These are phyloP conservation scores for Sebastes kiyomatsui DNA, from an alignment of 2,797 vertebrate genomes.

Conservation along the genomic window DNA sequence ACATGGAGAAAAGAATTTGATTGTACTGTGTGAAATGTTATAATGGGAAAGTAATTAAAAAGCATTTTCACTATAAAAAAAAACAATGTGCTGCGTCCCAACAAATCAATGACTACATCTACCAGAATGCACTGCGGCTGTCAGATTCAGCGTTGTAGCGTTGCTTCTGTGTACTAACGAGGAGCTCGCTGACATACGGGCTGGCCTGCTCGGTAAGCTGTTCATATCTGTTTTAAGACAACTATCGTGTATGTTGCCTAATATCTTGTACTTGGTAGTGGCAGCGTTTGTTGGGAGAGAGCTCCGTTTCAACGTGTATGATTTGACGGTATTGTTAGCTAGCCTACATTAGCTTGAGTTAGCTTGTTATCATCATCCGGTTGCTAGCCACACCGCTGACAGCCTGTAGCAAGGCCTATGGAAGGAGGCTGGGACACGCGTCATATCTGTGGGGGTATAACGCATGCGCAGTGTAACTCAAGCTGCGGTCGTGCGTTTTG, in stretches of 20 bases:
- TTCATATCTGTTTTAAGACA: conserved; percentile 18
- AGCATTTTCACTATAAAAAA: conserved; percentile 19
- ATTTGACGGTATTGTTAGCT: neutral
- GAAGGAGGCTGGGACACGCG: too few relatives aligned
- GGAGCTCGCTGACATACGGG: conserved; percentile 33
- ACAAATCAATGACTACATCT: conserved; percentile 41
- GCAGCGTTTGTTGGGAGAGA: neutral
- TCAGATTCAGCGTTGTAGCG: conserved; percentile 15
- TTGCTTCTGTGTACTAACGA: conserved; percentile 11
- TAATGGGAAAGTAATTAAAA: conserved; percentile 48
- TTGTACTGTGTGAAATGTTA: conserved; percentile 57
- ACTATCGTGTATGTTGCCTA: neutral
- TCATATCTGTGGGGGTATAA: too few relatives aligned
- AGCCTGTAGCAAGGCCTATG: too few relatives aligned
- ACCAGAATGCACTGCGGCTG: conserved; percentile 69
- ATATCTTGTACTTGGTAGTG: neutral
- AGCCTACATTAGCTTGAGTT: conserved; percentile 58
- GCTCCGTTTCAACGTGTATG: neutral
- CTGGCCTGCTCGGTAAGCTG: conserved; percentile 63
- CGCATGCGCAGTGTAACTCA: too few relatives aligned
- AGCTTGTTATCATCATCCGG: conserved; percentile 36
- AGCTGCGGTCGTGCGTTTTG: too few relatives aligned
- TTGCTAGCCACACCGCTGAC: conserved; percentile 33
- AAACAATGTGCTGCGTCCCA: neutral
- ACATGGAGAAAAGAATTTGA: conserved; percentile 25